Evolutionary conservation across 1,140 invertebrate genomes (phyloP).

Genomic region (Drosophila punjabiensis): DNA sequence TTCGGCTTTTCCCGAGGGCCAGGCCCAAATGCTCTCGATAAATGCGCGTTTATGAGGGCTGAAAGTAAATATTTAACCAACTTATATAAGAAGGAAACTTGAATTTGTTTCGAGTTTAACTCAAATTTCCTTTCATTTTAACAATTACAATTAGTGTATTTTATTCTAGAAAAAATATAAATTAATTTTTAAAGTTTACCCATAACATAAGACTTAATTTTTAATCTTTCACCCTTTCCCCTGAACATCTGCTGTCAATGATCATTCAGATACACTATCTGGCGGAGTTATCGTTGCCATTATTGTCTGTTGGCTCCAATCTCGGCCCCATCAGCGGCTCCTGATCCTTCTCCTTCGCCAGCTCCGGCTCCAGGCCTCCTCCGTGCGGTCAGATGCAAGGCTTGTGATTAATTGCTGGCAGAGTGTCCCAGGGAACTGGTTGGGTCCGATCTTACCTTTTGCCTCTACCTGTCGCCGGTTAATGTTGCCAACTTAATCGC

Average conservation of each 20-base stretch:
- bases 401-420: slow-evolving; percentile 58
- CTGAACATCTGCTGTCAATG: slow-evolving; percentile 35
- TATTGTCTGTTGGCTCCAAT: slow-evolving; percentile 43
- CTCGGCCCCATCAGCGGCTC: slow-evolving; percentile 46
- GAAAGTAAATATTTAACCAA: slow-evolving; percentile 23
- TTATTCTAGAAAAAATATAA: background rate
- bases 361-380: slow-evolving; percentile 10
- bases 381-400: slow-evolving; percentile 51
- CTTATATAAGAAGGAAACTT: background rate
- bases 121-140: background rate
- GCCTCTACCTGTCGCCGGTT: slow-evolving; percentile 62
- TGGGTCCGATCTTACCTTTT: slow-evolving; percentile 4
- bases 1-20: background rate
- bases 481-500: slow-evolving; percentile 82
- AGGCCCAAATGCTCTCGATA: slow-evolving; percentile 2
- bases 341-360: slow-evolving; percentile 24
- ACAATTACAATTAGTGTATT: background rate
- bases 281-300: slow-evolving; percentile 38
- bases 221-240: background rate
- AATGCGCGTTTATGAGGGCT: slow-evolving; percentile 2
- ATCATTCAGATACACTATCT: slow-evolving; percentile 31
- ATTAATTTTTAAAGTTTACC: background rate
- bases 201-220: slow-evolving; percentile 2
- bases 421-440: slow-evolving; percentile 47
- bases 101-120: background rate